Evolutionary conservation across 2,888 invertebrate genomes (phyloP), one percentile per base, ranked within the genome.

Genomic region (Ophioninae sp.): DNA sequence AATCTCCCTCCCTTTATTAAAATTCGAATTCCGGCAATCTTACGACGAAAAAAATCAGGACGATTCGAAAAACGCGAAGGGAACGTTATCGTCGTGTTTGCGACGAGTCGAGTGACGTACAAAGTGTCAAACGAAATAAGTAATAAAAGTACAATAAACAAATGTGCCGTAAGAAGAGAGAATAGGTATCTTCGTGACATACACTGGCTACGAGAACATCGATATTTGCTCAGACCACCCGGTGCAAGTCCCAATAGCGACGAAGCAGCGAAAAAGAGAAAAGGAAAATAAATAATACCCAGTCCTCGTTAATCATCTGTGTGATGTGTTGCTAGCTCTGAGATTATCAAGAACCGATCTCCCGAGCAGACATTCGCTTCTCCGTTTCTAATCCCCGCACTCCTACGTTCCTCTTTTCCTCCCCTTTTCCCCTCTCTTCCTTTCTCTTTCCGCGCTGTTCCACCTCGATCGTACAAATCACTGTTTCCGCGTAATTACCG

Each of bases 401-500:
- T n/a, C 13, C 13, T 9, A n/a, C 1, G 30, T 59, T 59, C n/a
- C n/a, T 30, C 37, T n/a, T 41, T 41, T 65, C 37, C 44, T 51
- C 67, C 30, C 30, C 37, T 2, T 44, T 59, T 59, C n/a, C n/a
- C 30, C 37, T n/a, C 20, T 61, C 61, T 22, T 44, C 59, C 67
- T 56, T 72, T 59, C 61, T 69, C 58, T 51, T 71, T 59, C 72
- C 69, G 64, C 72, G n/a, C 10, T n/a, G 39, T 39, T 71, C 63
- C 41, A 59, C 17, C 71, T 69, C 75, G 82, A 85, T 83, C 72
- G 75, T 83, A 81, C 83, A 85, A 85, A 85, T 85, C 85, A 85
- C 79, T 83, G 83, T 76, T 85, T 85, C 76, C 72, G 67, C 81
- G 81, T 81, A 83, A 85, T 85, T 83, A 85, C 81, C 72, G 77